Percentiles rank a stretch among this genome's conserved stretches.
Evolutionary conservation across 1,140 invertebrate genomes (phyloP).

Genomic region (Drosophila tani): DNA sequence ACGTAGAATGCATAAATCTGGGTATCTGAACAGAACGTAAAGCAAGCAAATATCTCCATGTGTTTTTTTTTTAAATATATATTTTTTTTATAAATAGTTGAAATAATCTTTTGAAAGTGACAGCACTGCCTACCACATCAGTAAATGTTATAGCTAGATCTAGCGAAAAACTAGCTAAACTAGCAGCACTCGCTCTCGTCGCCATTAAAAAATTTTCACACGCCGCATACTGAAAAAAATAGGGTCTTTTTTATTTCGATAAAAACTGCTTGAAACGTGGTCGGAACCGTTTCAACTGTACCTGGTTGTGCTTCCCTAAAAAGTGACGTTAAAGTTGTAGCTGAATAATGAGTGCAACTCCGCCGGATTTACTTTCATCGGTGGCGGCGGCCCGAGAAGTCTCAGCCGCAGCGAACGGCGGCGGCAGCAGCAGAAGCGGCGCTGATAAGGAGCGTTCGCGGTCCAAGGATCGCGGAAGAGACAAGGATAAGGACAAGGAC

Average conservation of each 20-base stretch:
- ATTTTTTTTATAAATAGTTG: no score
- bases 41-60: no score
- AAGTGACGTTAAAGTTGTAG: neutral
- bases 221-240: slow-evolving; percentile 39
- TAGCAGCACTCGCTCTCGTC: slow-evolving; percentile 24
- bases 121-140: no score
- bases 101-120: no score
- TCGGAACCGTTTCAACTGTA: neutral
- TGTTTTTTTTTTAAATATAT: no score
- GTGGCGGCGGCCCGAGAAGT: slow-evolving; percentile 41
- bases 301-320: neutral
- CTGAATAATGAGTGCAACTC: slow-evolving; percentile 67
- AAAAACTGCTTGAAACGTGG: neutral
- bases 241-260: neutral
- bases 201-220: slow-evolving; percentile 55
- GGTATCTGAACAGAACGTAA: no score
- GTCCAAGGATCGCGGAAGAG: slow-evolving; percentile 79
- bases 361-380: slow-evolving; percentile 51
- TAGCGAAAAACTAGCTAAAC: no score
- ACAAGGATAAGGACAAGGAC: slow-evolving; percentile 85
- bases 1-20: no score
- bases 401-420: slow-evolving; percentile 48
- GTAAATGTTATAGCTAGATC: no score
- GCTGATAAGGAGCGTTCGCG: slow-evolving; percentile 71
- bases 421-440: slow-evolving; percentile 37